Evolutionary conservation across 2,797 vertebrate genomes (phyloP), one percentile per base, ranked within the genome.

Genomic region (Xiphophorus birchmanni): DNA sequence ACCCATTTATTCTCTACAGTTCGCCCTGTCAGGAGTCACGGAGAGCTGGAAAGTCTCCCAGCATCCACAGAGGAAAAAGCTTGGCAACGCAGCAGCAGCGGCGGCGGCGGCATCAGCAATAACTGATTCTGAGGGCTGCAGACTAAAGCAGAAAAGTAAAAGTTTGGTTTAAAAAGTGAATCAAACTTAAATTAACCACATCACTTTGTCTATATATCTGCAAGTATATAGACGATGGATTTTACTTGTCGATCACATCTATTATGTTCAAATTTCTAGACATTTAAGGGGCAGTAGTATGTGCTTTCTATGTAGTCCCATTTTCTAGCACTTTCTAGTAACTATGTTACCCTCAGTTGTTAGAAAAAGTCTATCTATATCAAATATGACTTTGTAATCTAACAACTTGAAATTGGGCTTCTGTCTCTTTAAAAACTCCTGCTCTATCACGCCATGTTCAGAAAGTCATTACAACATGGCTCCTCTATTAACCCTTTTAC

Each of bases 11-110:
- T 78, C 58, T 76, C 9, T 65, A 52, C 52, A 77, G 52, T 81
- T 65, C 67, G 74, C 73, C 10, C 77, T 50, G 58, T 44, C 72
- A 35, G 58, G 77, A 52, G 50, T 81, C 73, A 69, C 11, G 12
- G 44, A 75, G 74, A 32, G 37, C 37, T 77, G 81, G 63, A 80
- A 37, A n/a, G 8, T 52, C 40, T 83, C 79, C 82, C 73, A 84
- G 81, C 74, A 83, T 85, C 79, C 65, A 60, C 3, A 50, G 79
- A 45, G 47, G 15, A 26, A 74, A 60, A 75, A 23, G 71, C 54
- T 60, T 73, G 35, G 63, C 80, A 60, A 48, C 18, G 37, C 21
- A 48, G 58, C 37, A 58, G 45, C 48, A 77, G 78, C 37, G 40
- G 40, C 48, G 40, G 40, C 48, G 76, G 78, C 37, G 40, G 69